Conservation (phyloP, 2,797 vertebrate genomes). For the Meriones psammophilus region DNA sequence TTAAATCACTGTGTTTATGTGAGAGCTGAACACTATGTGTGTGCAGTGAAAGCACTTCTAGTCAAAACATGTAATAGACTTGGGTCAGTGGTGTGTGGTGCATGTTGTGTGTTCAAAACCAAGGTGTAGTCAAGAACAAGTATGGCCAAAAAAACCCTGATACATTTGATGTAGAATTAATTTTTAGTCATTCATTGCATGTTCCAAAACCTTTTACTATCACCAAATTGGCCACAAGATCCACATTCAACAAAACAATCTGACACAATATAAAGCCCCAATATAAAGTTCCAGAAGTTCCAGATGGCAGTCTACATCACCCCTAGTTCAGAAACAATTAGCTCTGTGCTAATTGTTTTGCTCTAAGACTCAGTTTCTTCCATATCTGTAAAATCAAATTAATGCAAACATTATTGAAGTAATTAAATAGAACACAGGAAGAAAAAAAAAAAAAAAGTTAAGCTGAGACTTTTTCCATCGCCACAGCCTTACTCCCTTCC, state of each 20-base stretch:
- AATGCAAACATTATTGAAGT: constrained; percentile 29
- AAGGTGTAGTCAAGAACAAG: background rate
- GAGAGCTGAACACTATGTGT: background rate
- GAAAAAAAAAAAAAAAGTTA: constrained; percentile 19
- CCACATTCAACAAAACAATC: background rate
- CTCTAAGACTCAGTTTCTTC: background rate
- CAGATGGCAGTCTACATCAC: no score
- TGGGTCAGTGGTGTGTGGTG: background rate
- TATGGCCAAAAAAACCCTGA: background rate
- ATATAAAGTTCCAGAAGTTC: background rate
- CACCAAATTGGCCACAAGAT: background rate
- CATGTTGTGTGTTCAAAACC: background rate
- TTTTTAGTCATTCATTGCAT: background rate
- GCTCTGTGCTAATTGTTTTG: background rate
- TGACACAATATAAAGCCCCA: background rate
- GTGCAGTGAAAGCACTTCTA: background rate
- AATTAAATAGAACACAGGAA: constrained; percentile 19
- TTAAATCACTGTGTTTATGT: background rate
- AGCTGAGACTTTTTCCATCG: background rate
- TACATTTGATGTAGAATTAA: background rate
- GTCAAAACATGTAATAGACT: background rate
- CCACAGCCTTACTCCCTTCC: background rate
- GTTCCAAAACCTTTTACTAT: background rate
- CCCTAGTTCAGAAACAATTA: background rate
- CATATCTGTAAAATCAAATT: background rate